Base-by-base conservation (phyloP, 2,888 invertebrate genomes). In the Macrophya alboannulata region DNA sequence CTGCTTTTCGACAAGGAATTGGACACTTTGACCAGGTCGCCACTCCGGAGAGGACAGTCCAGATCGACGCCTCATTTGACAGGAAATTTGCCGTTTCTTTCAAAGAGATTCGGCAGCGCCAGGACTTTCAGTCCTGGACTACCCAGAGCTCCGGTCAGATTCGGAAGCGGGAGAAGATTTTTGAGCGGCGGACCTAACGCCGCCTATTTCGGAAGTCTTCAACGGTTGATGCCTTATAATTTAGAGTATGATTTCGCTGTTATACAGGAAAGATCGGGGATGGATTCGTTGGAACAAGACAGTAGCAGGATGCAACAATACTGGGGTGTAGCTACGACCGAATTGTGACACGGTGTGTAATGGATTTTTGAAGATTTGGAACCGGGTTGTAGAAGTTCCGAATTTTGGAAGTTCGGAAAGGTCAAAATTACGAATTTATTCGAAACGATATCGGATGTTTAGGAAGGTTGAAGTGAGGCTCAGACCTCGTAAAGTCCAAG, bases 281-380 rank as follows among this genome's bases (percentile, higher is more conserved):
- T 96, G 89, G 97, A 98, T 91, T 97, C 97, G 0, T 94, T 97
- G 87, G 98, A 98, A 91, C 95, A 97, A 87, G 97, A 98, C 91
- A 96, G 96, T 84, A 90, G 92, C n/a, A 95, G 98, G 84, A 97
- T 98, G 97, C 97, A 97, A 89, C 97, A 98, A 90, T 98, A 98
- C 94, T 98, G 98, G 98, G 98, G 97, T 82, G 97, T 98, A 74
- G 97, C 98, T 17, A 98, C 98, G 1, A 98, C 98, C 0, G 98
- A 98, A 93, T 94, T 98, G 88, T 98, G 95, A 95, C 87, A 74
- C 12, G 37, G 37, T 68, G 17, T n/a, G n/a, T n/a, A n/a, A n/a
- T 17, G 5, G 17, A 55, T 10, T 55, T 76, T 43, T 4, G n/a
- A n/a, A 31, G 4, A n/a, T n/a, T n/a, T n/a, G n/a, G n/a, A n/a